Evolutionary conservation across 35 echinoderm and acorn worm genomes (phyloP).

Genomic region (Patiria miniata): DNA sequence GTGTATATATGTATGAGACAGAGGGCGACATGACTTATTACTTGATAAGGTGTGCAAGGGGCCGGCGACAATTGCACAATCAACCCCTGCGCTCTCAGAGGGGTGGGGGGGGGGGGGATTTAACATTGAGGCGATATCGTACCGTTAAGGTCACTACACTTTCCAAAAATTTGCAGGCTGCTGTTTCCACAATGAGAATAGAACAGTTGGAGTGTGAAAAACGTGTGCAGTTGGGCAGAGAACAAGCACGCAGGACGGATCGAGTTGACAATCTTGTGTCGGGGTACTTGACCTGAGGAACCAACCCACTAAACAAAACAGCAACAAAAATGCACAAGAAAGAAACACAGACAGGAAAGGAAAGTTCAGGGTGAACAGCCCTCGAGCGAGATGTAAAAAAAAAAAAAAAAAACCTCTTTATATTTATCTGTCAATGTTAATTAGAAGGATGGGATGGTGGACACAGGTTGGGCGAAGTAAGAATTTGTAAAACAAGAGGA

Average conservation of each 20-base stretch:
- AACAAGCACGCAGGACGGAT: not conserved
- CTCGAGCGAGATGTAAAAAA: no score
- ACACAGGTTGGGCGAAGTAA: not conserved
- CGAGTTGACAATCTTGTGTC: conserved; percentile 10
- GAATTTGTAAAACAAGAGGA: not conserved
- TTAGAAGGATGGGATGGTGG: not conserved
- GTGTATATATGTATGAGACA: not conserved
- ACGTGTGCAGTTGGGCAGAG: conserved; percentile 6
- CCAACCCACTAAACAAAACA: not conserved
- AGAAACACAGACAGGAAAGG: no score
- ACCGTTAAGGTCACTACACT: conserved; percentile 12
- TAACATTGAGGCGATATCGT: not conserved
- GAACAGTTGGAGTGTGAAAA: conserved; percentile 8
- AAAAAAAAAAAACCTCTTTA: conserved; percentile 14
- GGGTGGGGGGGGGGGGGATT: not conserved
- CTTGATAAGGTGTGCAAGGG: conserved; percentile 7
- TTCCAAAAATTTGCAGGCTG: conserved; percentile 1
- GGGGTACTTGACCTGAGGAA: conserved; percentile 17
- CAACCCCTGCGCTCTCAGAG: not conserved
- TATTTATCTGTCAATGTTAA: conserved; percentile 11
- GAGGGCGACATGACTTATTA: not conserved
- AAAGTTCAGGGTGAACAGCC: not conserved
- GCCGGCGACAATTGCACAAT: conserved; percentile 14
- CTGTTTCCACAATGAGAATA: conserved; percentile 17
- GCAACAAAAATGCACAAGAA: not conserved